Conservation (phyloP, 2,113 vertebrate genomes). For the Alectura lathami region DNA sequence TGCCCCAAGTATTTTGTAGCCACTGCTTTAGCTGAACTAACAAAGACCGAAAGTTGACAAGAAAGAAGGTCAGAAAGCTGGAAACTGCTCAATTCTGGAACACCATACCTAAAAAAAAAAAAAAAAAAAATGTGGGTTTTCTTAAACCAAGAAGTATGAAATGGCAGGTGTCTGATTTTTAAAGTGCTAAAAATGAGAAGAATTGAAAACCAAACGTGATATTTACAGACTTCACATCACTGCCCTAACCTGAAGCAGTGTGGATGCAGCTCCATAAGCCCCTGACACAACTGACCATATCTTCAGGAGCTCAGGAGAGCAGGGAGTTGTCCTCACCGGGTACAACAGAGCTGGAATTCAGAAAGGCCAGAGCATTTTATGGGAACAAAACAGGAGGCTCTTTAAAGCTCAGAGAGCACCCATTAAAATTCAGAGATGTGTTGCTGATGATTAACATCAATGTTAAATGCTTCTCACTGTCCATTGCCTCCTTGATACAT, state of each 20-base stretch:
- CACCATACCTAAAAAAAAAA: no score
- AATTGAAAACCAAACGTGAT: not conserved
- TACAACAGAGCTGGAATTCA: not conserved
- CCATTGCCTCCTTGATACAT: not conserved
- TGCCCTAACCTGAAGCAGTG: not conserved
- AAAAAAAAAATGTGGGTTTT: not conserved
- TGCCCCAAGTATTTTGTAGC: not conserved
- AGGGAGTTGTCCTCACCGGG: not conserved
- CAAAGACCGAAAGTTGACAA: not conserved
- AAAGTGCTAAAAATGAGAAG: not conserved
- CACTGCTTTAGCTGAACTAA: not conserved
- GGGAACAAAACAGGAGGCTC: not conserved
- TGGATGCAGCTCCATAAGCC: not conserved
- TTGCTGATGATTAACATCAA: not conserved
- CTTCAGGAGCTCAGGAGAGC: not conserved
- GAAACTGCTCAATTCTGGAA: not conserved
- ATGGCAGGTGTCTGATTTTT: not conserved
- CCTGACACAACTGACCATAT: not conserved
- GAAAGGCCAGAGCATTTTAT: not conserved
- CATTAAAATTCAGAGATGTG: constrained; percentile 2
- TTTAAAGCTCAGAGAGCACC: not conserved
- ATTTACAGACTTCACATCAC: not conserved
- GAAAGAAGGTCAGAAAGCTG: not conserved
- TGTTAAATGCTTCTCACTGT: not conserved
- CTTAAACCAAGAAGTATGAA: not conserved